These are phyloP conservation scores for Chionomys nivalis DNA, from an alignment of 2,113 vertebrate species.

Conservation along the genomic window DNA sequence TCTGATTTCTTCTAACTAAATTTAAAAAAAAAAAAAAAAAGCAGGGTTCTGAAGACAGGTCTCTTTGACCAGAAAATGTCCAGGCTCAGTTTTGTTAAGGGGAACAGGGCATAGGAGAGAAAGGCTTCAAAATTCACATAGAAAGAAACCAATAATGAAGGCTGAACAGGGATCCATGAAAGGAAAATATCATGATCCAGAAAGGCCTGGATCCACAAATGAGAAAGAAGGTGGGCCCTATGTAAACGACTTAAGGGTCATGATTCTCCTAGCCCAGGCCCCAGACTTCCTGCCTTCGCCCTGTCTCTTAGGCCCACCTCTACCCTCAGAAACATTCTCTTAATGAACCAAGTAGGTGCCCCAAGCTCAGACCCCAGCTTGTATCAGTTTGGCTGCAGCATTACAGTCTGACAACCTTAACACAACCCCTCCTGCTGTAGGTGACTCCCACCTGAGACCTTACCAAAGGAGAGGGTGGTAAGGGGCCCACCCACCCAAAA, in stretches of 20 bases:
- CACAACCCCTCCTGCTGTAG: neutral
- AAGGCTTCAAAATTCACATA: neutral
- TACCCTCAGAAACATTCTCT: neutral
- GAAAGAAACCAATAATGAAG: neutral
- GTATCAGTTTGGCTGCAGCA: neutral
- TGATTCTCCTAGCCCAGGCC: neutral
- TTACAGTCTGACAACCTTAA: neutral
- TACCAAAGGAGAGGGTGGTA: no score
- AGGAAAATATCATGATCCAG: no score
- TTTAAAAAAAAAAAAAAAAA: neutral
- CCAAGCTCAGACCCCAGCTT: no score
- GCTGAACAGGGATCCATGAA: neutral
- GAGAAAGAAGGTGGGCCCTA: neutral
- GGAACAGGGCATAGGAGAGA: neutral
- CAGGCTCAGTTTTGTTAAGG: neutral
- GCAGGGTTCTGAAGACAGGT: neutral
- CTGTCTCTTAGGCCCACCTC: neutral
- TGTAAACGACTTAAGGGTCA: neutral
- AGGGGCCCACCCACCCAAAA: neutral
- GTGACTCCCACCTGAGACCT: neutral
- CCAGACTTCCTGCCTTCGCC: neutral
- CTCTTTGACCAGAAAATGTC: neutral
- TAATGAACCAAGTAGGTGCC: neutral
- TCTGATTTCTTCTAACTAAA: neutral
- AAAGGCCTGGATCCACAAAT: neutral